Percentiles rank a stretch among this genome's conserved stretches.
These are phyloP conservation scores for Podiceps cristatus DNA, from an alignment of 2,113 vertebrate genomes.

Conservation along the genomic window DNA sequence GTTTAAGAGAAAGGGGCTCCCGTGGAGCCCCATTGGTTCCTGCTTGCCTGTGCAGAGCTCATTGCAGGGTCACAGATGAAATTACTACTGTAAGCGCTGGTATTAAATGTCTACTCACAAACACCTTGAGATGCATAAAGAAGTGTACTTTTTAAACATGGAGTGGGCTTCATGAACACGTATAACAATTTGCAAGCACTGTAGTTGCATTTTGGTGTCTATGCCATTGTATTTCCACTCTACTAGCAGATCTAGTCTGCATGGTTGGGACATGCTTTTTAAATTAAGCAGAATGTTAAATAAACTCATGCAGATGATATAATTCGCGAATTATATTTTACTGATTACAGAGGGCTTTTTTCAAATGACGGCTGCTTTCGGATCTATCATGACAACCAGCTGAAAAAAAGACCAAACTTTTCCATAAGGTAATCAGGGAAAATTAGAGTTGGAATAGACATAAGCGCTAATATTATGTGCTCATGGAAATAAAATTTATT, in stretches of 20 bases:
- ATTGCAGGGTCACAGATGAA: background rate
- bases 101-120: background rate
- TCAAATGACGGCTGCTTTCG: background rate
- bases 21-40: background rate
- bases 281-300: constrained; percentile 28
- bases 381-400: background rate
- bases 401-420: background rate
- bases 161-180: fast-evolving
- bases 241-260: background rate
- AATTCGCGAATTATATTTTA: background rate
- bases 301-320: background rate
- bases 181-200: background rate
- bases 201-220: background rate
- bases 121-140: background rate
- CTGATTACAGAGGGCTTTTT: background rate
- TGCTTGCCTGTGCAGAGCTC: background rate
- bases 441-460: background rate
- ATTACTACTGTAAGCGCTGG: background rate
- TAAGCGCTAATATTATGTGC: background rate
- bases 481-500: background rate
- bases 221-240: background rate
- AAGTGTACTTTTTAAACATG: background rate
- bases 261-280: background rate
- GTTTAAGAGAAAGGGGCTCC: background rate
- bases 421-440: background rate